phyloP scores from a whole-genome alignment of 2,797 vertebrate species.

The Eidolon dupreanum region DNA sequence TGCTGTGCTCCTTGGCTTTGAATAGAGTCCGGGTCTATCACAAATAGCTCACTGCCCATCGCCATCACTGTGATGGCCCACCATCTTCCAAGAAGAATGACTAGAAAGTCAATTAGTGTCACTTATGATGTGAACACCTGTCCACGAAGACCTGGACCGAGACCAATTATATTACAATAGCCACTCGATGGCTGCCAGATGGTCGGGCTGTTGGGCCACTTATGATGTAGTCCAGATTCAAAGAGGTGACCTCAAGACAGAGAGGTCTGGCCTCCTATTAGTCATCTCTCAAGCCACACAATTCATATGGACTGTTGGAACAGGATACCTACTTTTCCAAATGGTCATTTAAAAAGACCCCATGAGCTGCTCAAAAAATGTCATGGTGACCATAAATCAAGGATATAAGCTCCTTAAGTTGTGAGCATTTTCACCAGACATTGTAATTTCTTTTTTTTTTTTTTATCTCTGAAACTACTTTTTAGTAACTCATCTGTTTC shows the following conservation, averaged over 20 bases:
- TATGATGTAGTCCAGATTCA: conserved; percentile 53
- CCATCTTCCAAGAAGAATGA: conserved; percentile 57
- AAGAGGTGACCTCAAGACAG: conserved; percentile 64
- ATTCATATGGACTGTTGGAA: conserved; percentile 23
- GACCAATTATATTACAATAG: conserved; percentile 72
- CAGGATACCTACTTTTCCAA: neutral
- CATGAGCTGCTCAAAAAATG: neutral
- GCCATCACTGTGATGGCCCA: neutral
- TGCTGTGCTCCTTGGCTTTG: conserved; percentile 3
- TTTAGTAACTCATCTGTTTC: neutral
- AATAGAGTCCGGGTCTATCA: neutral
- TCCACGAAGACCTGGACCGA: conserved; percentile 64
- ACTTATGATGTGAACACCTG: conserved; percentile 76
- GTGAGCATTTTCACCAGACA: neutral
- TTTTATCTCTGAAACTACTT: neutral
- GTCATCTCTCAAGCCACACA: conserved; percentile 51
- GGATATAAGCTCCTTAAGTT: neutral
- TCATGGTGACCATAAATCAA: neutral
- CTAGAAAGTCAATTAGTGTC: conserved; percentile 74
- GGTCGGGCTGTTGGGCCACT: conserved; percentile 47
- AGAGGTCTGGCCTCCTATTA: conserved; percentile 63
- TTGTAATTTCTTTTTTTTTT: neutral
- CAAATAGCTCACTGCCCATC: neutral
- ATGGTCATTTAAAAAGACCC: conserved; percentile 47
- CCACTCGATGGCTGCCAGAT: conserved; percentile 61